These are phyloP conservation scores for Tuberolachnus salignus DNA, from an alignment of 2,888 invertebrate genomes.

Conservation along the genomic window DNA sequence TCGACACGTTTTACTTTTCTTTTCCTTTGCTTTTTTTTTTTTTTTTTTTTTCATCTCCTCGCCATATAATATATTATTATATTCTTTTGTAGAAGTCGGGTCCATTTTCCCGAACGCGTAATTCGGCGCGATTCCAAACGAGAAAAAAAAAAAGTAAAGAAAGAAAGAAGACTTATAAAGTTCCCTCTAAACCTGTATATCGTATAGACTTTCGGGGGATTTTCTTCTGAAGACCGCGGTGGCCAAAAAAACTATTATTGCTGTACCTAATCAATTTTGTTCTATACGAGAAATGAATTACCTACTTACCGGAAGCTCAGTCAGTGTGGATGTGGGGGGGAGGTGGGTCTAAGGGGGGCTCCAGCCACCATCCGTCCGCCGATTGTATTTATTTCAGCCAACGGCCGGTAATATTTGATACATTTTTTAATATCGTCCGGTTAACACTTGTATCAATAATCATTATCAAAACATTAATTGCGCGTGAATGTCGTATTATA, in stretches of 20 bases:
- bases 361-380: too few species aligned
- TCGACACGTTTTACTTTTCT: constrained; percentile 51
- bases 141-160: neutral
- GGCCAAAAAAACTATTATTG: neutral
- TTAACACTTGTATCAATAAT: too few species aligned
- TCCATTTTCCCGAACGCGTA: constrained; percentile 7
- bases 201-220: neutral
- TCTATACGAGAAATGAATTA: neutral
- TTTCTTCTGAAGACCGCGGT: neutral
- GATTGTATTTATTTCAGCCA: too few species aligned
- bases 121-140: constrained; percentile 48
- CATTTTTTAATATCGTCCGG: too few species aligned
- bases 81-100: neutral
- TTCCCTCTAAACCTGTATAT: neutral
- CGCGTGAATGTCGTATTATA: too few species aligned
- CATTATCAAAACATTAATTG: too few species aligned
- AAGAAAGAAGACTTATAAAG: constrained; percentile 39
- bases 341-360: too few species aligned
- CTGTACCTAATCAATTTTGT: constrained; percentile 9
- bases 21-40: neutral
- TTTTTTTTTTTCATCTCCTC: neutral
- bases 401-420: too few species aligned
- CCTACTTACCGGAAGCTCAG: too few species aligned
- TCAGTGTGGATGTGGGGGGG: too few species aligned
- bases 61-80: neutral